Base-by-base conservation (phyloP, 2,888 invertebrate genomes). In the Halictus quadricinctus region DNA sequence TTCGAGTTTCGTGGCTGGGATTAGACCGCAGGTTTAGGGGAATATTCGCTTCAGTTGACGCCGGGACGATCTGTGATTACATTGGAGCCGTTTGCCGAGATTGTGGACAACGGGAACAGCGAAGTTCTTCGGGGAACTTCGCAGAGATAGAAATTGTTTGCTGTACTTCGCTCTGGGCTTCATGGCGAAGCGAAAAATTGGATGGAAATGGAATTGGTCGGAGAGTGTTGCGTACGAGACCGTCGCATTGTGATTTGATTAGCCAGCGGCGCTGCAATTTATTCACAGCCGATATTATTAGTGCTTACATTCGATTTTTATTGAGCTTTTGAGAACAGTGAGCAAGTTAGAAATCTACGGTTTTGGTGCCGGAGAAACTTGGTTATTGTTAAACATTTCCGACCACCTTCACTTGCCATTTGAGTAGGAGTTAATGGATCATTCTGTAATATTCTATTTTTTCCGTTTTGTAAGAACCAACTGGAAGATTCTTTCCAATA, bases 1-100 rank as follows among this genome's bases (percentile, higher is more conserved):
- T 66, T 66, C 36, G 18, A 66, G 36, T 66, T 66, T 66, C 18
- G 36, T 66, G 36, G 21, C 66, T 8, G 66, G 66, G 66, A 66
- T 66, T 66, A 66, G 66, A 66, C 36, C 66, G 66, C 66, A 36
- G 66, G 36, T 66, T 66, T 66, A 29, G 66, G 66, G 18, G 36
- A 66, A 66, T 66, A 66, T 66, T 66, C 36, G 36, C 66, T 66
- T 66, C 66, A 29, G 66, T 36, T 36, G 66, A 36, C 36, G 66
- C 66, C 5, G 36, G 29, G 66, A 66, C 36, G 29, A 66, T 36
- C 66, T 66, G 36, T 36, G 66, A 66, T 66, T 66, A 66, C 66
- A 36, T 29, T 36, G 21, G 10, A 18, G 18, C 29, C 29, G 66
- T 66, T 66, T 8, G 36, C 66, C 18, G 66, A 36, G 66, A 66